phyloP scores from a whole-genome alignment of 2,797 vertebrate genomes.

The Falco peregrinus region DNA sequence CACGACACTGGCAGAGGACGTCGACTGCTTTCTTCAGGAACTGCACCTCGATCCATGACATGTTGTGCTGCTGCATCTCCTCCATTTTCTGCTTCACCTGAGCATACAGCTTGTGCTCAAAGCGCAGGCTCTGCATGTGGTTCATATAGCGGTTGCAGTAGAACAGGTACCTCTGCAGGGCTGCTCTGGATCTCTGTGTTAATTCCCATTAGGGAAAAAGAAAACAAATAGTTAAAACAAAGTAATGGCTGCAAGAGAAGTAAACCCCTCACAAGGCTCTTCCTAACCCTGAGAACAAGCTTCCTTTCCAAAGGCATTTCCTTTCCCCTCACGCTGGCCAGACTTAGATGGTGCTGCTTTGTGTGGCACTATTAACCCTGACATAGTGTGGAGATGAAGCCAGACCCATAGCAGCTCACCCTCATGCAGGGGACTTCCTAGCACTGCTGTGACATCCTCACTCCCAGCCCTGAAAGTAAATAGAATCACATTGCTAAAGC shows the following conservation, averaged over 20 bases:
- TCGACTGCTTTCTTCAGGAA: slow-evolving; percentile 99
- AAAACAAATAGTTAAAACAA: slow-evolving; percentile 58
- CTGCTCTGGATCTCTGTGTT: slow-evolving; percentile 93
- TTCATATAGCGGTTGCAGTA: slow-evolving; percentile 99
- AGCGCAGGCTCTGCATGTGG: slow-evolving; percentile 99
- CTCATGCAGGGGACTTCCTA: not conserved
- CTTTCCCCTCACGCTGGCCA: not conserved
- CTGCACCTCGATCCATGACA: slow-evolving; percentile 99
- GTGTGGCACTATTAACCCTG: rapidly evolving
- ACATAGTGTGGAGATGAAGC: not conserved
- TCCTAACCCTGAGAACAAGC: not conserved
- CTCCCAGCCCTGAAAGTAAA: not conserved
- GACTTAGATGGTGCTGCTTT: not conserved
- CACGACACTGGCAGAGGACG: slow-evolving; percentile 98
- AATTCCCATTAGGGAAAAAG: slow-evolving; percentile 69
- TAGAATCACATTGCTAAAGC: not conserved
- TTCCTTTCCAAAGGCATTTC: not conserved
- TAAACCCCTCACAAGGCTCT: not conserved
- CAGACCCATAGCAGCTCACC: not conserved
- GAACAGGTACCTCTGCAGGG: slow-evolving; percentile 99
- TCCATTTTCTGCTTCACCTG: slow-evolving; percentile 99
- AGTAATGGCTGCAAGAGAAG: not conserved
- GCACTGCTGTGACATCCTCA: not conserved
- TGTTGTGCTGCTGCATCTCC: slow-evolving; percentile 99
- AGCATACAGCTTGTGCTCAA: slow-evolving; percentile 99